Evolutionary conservation across 1,140 invertebrate species (phyloP).

Genomic region (Drosophila parabipectinata): DNA sequence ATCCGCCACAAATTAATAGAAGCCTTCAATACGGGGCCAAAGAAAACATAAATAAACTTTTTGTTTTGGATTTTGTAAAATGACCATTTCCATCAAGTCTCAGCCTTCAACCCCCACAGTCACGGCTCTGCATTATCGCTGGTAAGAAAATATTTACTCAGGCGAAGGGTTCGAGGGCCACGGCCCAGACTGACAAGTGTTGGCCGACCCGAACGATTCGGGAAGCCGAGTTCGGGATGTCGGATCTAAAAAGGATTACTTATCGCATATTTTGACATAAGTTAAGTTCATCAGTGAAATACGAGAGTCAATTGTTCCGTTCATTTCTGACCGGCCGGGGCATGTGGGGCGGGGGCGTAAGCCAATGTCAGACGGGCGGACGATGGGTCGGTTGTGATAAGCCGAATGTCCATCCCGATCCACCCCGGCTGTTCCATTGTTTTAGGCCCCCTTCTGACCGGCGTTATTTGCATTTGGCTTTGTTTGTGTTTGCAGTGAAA

Average conservation of each 20-base stretch:
- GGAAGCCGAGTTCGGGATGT: constrained; percentile 46
- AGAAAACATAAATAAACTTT: constrained; percentile 71
- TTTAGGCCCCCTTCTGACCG: constrained; percentile 62
- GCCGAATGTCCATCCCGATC: constrained; percentile 41
- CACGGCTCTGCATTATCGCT: constrained; percentile 55
- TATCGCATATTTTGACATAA: constrained; percentile 84
- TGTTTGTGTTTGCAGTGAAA: constrained; percentile 81
- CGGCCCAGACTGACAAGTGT: constrained; percentile 34
- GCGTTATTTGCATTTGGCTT: constrained; percentile 77
- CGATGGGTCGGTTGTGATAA: constrained; percentile 72
- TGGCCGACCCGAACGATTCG: constrained; percentile 24
- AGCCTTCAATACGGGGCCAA: constrained; percentile 32
- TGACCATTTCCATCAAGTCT: constrained; percentile 48
- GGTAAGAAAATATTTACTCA: constrained; percentile 77
- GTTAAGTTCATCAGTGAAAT: constrained; percentile 83
- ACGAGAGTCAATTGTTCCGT: constrained; percentile 77
- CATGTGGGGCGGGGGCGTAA: constrained; percentile 32
- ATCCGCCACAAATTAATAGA: constrained; percentile 71
- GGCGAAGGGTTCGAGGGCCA: constrained; percentile 31
- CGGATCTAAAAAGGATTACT: constrained; percentile 78
- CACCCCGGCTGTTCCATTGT: constrained; percentile 66
- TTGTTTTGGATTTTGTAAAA: constrained; percentile 77
- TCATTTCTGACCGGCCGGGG: neutral
- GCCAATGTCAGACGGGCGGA: constrained; percentile 46
- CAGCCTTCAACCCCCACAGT: constrained; percentile 16